These are phyloP conservation scores for Tinea trinotella DNA, from an alignment of 2,888 invertebrate species.

Conservation along the genomic window DNA sequence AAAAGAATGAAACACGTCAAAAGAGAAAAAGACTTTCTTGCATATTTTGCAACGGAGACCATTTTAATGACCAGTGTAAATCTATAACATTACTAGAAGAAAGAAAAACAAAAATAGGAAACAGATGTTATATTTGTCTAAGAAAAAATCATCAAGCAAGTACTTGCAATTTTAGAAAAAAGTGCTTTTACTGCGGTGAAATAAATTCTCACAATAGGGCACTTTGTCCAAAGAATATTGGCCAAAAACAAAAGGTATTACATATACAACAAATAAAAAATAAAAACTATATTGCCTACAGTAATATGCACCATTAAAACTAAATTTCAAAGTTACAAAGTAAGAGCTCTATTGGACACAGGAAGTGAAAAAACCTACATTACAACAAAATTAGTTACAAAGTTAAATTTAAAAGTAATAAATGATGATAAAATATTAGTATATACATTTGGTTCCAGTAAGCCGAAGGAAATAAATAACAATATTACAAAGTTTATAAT, in stretches of 20 bases:
- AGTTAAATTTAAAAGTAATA: background rate
- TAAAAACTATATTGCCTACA: no score
- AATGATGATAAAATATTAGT: background rate
- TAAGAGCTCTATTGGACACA: background rate
- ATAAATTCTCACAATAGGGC: background rate
- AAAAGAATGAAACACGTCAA: no score
- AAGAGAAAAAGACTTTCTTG: no score
- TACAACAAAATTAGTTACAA: background rate
- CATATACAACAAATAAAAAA: background rate
- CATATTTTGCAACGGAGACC: no score
- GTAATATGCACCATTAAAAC: background rate
- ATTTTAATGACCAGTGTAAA: no score
- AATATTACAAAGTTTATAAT: background rate
- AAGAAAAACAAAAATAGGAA: no score
- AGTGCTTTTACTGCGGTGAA: background rate
- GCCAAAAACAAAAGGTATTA: background rate
- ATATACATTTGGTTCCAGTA: slow-evolving; percentile 1
- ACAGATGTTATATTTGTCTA: no score
- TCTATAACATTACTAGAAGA: no score
- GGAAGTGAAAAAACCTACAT: slow-evolving; percentile 6
- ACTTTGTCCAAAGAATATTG: background rate
- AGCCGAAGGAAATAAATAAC: background rate
- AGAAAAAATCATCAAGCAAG: background rate
- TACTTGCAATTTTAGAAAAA: background rate
- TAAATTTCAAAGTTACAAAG: background rate